phyloP scores from a whole-genome alignment of 30 jellyfish, hydroid and myxozoan genomes.

The Hydractinia symbiolongicarpus region DNA sequence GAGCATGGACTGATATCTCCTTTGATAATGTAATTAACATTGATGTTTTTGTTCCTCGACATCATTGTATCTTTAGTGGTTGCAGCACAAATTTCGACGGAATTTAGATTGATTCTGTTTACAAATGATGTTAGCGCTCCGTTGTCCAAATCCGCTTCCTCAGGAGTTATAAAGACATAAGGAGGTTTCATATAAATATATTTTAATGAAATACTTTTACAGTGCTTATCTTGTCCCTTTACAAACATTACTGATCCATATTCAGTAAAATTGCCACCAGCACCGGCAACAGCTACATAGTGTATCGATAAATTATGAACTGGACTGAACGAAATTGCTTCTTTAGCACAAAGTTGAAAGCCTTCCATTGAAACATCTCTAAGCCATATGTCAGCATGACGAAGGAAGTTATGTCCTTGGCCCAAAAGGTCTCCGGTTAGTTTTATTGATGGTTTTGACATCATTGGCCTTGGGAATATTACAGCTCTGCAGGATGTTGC shows the following conservation, averaged over 20 bases:
- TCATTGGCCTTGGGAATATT: background rate
- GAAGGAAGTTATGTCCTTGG: background rate
- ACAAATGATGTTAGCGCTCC: conserved; percentile 10
- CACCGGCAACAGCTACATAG: conserved; percentile 15
- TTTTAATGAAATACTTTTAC: background rate
- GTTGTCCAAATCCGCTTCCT: background rate
- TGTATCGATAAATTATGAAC: conserved; percentile 6
- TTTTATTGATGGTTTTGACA: background rate
- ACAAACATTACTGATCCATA: background rate
- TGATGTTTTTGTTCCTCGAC: background rate
- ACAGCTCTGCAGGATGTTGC: background rate
- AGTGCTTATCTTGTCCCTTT: background rate
- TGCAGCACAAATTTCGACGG: conserved; percentile 6
- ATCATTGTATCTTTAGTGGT: background rate
- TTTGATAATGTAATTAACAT: background rate
- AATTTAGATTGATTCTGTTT: background rate
- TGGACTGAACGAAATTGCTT: conserved; percentile 10
- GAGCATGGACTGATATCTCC: conserved; percentile 9
- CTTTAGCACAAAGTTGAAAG: conserved; percentile 17
- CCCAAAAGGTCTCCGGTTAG: background rate
- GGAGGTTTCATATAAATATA: background rate
- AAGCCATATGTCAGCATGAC: conserved; percentile 7
- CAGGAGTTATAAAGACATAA: conserved; percentile 5
- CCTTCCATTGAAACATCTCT: conserved; percentile 3
- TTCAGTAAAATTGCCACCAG: background rate